Percentiles rank a stretch among this genome's conserved stretches.
phyloP scores from a whole-genome alignment of 2,797 vertebrate species.

The Petrocephalus schoutedeni region DNA sequence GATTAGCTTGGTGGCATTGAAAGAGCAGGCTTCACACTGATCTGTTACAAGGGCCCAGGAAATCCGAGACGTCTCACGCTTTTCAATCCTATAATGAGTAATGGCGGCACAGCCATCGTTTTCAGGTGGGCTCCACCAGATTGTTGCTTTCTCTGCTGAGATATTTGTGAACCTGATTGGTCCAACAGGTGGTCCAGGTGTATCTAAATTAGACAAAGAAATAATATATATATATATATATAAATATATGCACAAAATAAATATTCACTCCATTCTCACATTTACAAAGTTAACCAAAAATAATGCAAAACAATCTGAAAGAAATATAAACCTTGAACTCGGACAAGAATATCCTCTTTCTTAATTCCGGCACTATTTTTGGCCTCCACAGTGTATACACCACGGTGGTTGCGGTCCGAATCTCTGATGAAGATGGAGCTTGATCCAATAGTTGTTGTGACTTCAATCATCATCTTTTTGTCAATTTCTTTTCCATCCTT shows the following conservation, averaged over 20 bases:
- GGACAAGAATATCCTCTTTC: constrained; percentile 83
- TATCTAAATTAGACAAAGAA: constrained; percentile 59
- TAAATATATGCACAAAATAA: background rate
- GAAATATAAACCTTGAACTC: constrained; percentile 82
- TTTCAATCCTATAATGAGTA: constrained; percentile 90
- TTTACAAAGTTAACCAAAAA: background rate
- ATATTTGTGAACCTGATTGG: constrained; percentile 92
- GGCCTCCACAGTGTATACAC: constrained; percentile 87
- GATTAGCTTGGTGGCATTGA: constrained; percentile 83
- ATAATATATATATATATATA: background rate
- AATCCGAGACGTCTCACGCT: constrained; percentile 93
- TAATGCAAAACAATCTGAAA: background rate
- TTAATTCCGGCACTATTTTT: constrained; percentile 85
- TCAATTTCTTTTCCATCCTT: constrained; percentile 92
- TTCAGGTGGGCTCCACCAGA: constrained; percentile 97
- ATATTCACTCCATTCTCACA: background rate
- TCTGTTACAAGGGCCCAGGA: constrained; percentile 90
- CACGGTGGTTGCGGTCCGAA: constrained; percentile 82
- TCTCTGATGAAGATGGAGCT: constrained; percentile 88
- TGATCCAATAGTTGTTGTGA: constrained; percentile 78
- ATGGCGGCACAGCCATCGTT: constrained; percentile 90
- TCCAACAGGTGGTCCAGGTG: constrained; percentile 87
- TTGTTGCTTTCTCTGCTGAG: constrained; percentile 84
- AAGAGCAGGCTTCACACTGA: constrained; percentile 89
- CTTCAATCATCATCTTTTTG: constrained; percentile 75